Evolutionary conservation across 1,140 invertebrate species (phyloP), one percentile per base, ranked within the genome.

Genomic region (Pseudomyrmex concolor): DNA sequence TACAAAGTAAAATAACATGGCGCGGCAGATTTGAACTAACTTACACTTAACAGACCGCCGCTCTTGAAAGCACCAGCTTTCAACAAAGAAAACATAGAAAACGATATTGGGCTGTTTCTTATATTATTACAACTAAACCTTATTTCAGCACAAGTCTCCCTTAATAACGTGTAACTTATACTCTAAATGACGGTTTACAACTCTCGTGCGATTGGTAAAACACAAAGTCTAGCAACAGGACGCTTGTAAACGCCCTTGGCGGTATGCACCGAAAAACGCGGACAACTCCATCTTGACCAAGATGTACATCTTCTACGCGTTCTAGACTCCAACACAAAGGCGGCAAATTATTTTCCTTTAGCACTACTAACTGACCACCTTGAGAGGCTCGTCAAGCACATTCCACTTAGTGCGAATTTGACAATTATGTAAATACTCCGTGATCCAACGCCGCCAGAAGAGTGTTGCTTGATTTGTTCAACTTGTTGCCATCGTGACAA

Each of bases 21-120:
- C n/a, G n/a, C n/a, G n/a, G n/a, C n/a, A n/a, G n/a, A n/a, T n/a
- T n/a, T n/a, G n/a, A n/a, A n/a, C 2, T 25, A 25, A 25, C 25
- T 25, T 25, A 13, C 15, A 51, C 50, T 10, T 10, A 51, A 57
- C n/a, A 62, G 34, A 62, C 60, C 25, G 12, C 60, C 60, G 22
- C 19, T 13, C 60, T 62, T 62, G 60, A 62, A 62, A 62, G 60
- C 60, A 15, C 2, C 60, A 25, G 22, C 60, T 62, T 62, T 62
- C 60, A 34, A n/a, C n/a, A n/a, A 13, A 62, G 25, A 7, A n/a
- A 17, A n/a, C n/a, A 8, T 19, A 57, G 22, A 1, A 7, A 7
- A 62, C 15, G 13, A 22, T 13, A 17, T n/a, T n/a, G n/a, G n/a
- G n/a, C n/a, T n/a, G n/a, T n/a, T n/a, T n/a, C n/a, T n/a, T n/a